Percentiles rank a stretch among this genome's conserved stretches.
Conservation (phyloP, 2,888 invertebrate species). For the Tribolium freemani region DNA sequence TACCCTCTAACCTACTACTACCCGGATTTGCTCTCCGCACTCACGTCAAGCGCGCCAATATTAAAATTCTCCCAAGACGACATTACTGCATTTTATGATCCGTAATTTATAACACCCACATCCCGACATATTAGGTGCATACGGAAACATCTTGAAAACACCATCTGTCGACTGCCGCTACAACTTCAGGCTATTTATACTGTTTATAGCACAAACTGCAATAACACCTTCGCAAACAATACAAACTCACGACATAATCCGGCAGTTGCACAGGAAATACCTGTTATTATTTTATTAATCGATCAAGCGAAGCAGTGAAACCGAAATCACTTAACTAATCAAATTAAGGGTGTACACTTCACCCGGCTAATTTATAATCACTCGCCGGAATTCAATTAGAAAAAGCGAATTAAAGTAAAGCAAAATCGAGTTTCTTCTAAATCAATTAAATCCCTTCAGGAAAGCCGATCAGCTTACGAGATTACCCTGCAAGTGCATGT, state of each 20-base stretch:
- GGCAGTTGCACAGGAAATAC: constrained; percentile 2
- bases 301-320: constrained; percentile 17
- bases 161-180: neutral
- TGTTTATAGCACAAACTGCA: neutral
- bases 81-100: constrained; percentile 34
- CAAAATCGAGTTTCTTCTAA: constrained; percentile 19
- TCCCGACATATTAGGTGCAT: constrained; percentile 9
- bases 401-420: constrained; percentile 37
- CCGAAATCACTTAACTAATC: constrained; percentile 31
- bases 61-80: constrained; percentile 36
- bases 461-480: constrained; percentile 16
- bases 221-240: neutral
- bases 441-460: constrained; percentile 22
- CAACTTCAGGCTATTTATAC: neutral
- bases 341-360: constrained; percentile 33
- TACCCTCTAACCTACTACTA: constrained; percentile 18
- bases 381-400: constrained; percentile 32
- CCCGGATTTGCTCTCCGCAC: constrained; percentile 33
- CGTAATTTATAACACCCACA: constrained; percentile 24
- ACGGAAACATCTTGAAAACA: constrained; percentile 3
- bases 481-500: neutral
- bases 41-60: constrained; percentile 41
- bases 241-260: neutral
- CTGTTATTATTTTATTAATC: constrained; percentile 14
- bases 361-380: constrained; percentile 32